Evolutionary conservation across 2,888 invertebrate genomes (phyloP), one percentile per base, ranked within the genome.

Genomic region (Lasioglossum calceatum): DNA sequence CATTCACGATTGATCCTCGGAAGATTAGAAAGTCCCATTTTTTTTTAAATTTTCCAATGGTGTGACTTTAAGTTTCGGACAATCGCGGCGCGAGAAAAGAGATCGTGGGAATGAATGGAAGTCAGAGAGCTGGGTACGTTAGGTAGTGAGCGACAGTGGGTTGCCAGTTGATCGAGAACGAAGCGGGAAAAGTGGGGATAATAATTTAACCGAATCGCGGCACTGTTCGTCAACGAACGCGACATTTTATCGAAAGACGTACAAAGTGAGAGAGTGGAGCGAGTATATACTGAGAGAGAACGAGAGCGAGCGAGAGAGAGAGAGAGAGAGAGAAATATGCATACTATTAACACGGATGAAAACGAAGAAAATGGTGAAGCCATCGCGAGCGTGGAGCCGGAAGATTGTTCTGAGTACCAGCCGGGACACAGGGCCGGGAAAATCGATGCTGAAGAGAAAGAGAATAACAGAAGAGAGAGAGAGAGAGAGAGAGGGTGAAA

Each of bases 171-270:
- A 27, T 61, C 27, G 61, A 44, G 79, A 12, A 36, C 54, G 79
- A 64, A 61, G 61, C 76, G 79, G 47, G 44, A 14, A 19, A 61
- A 42, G 58, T 36, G 71, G 12, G 54, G 74, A 80, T 67, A 19
- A 54, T 73, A 73, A 75, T 82, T 82, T 79, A 85, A 86, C 83
- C 83, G 82, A 86, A 79, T 91, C 86, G 90, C 88, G 90, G 73
- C 77, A 58, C 71, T 71, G 88, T 82, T 84, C 82, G 84, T 82
- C 81, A 85, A 82, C 82, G 72, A 74, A 80, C 84, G 87, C 82
- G 87, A 89, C 84, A 86, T 89, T 89, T 54, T 54, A 91, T 92
- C 93, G 88, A 91, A 90, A 87, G 88, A 91, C 91, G 90, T 91
- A 91, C 91, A 91, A 91, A 92, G 89, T 90, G 88, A 91, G 91